Evolutionary conservation across 2,797 vertebrate genomes (phyloP).

Genomic region (Rhinella marina): DNA sequence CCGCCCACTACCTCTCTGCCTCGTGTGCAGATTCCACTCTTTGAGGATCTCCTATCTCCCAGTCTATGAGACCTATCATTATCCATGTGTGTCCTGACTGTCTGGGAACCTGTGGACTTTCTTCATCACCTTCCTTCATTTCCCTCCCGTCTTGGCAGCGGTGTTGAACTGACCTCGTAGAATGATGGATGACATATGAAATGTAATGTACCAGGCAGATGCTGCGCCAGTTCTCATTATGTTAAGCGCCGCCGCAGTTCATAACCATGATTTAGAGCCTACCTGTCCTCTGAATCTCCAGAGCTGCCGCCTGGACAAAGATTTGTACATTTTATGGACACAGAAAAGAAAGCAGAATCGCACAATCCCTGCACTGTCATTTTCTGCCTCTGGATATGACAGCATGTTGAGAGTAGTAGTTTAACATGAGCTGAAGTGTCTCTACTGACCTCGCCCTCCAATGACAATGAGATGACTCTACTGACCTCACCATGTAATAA

Average conservation of each 20-base stretch:
- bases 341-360: slow-evolving; percentile 40
- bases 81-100: background rate
- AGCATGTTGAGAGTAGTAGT: background rate
- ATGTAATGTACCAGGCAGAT: slow-evolving; percentile 71
- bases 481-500: background rate
- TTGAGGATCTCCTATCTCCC: too few relatives aligned
- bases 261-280: slow-evolving; percentile 67
- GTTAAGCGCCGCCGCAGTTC: slow-evolving; percentile 66
- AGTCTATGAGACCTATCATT: background rate
- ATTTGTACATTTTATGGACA: slow-evolving; percentile 22
- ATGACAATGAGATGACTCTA: background rate
- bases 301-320: background rate
- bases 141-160: slow-evolving; percentile 18
- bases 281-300: slow-evolving; percentile 59
- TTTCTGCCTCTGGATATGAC: background rate
- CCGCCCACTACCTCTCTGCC: too few relatives aligned
- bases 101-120: background rate
- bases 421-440: background rate
- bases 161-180: slow-evolving; percentile 71
- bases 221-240: slow-evolving; percentile 70
- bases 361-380: background rate
- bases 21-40: too few relatives aligned
- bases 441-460: too few relatives aligned
- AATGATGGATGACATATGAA: slow-evolving; percentile 74
- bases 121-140: background rate